Conservation (phyloP, 2,797 vertebrate genomes). For the Peromyscus nudipes region DNA sequence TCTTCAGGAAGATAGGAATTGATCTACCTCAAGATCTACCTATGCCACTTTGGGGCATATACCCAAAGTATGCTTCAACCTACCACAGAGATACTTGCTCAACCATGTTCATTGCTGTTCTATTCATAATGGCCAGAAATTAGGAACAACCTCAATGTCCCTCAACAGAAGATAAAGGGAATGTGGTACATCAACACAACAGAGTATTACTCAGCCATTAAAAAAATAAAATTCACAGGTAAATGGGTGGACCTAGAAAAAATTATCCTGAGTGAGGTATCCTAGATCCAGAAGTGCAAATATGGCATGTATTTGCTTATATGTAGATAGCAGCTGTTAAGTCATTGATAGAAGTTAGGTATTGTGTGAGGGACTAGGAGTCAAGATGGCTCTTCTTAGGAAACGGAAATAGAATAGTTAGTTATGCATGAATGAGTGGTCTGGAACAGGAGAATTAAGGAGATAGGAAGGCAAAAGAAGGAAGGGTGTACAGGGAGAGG, state of each 20-base stretch:
- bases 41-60: background rate
- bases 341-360: background rate
- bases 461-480: no score
- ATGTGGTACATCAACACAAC: background rate
- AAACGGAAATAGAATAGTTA: background rate
- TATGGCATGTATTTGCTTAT: background rate
- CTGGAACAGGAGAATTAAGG: no score
- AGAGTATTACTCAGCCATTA: background rate
- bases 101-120: background rate
- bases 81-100: background rate
- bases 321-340: background rate
- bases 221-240: background rate
- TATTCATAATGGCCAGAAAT: background rate
- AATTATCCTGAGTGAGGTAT: background rate
- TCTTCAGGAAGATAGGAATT: background rate
- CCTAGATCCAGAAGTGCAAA: background rate
- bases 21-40: background rate
- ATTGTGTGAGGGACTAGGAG: background rate
- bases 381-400: background rate
- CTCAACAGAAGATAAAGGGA: background rate
- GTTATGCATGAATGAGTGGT: no score
- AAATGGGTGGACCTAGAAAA: background rate
- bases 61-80: background rate
- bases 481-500: background rate
- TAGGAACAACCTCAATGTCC: background rate